Evolutionary conservation across 2,888 invertebrate genomes (phyloP), one percentile per base, ranked within the genome.

Genomic region (Epinotia bilunana): DNA sequence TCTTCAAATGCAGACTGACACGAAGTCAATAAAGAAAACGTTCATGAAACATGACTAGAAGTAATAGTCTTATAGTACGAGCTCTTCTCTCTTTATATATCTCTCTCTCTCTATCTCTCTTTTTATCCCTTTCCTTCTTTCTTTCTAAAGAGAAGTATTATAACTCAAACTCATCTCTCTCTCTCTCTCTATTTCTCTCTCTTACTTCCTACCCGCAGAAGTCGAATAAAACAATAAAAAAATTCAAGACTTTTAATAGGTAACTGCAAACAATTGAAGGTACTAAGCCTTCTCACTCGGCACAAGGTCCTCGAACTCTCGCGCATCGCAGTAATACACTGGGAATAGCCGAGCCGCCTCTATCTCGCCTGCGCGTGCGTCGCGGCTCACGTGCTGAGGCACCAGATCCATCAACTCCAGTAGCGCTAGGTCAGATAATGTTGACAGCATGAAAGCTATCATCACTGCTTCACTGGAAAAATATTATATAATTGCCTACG

Each of bases 381-480:
- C 91, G 0, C 90, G 85, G 55, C 93, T 93, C 3, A 93, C 92
- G 77, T 93, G 83, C 0, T 80, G 20, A 0, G 93, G 94, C 9
- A 78, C 83, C 20, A 92, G 76, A 9, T 90, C 92, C 85, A 91
- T 90, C 12, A 93, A 77, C 55, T 85, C 84, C 0, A 94, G 78
- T 0, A 93, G 78, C 0, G 92, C 87, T 0, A 89, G 20, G 67
- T 93, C 93, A 0, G 80, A 78, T 46, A 85, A 81, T 2, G 89
- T 79, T 0, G 93, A 91, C 0, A 94, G 23, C 93, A 93, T 93
- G 57, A 93, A 87, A 0, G 83, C 90, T 43, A 93, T 67, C 69
- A 83, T 87, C 0, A 88, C n/a, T 12, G 87, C 80, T 0, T 86
- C 85, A n/a, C 92, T 93, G 82, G 39, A 83, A 86, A 18, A 49